These are phyloP conservation scores for Gasterosteus nipponicus DNA, from an alignment of 2,113 vertebrate species.

Conservation along the genomic window DNA sequence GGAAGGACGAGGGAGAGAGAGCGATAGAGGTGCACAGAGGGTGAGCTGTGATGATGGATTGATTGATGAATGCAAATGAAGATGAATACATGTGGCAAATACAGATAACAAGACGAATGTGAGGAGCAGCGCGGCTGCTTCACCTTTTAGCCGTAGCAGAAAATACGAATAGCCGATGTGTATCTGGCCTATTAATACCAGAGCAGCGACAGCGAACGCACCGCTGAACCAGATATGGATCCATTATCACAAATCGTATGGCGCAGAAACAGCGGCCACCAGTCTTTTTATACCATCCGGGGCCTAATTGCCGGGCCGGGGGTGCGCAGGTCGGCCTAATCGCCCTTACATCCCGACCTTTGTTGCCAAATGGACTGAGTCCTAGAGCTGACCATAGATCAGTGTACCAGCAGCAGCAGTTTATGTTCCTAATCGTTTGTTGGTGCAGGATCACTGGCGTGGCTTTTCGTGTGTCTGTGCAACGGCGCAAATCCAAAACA, in stretches of 20 bases:
- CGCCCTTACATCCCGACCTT: constrained; percentile 37
- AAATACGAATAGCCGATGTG: constrained; percentile 68
- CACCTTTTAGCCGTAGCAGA: constrained; percentile 41
- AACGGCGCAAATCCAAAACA: not conserved
- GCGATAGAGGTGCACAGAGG: constrained; percentile 11
- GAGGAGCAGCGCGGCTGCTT: constrained; percentile 55
- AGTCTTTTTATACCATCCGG: constrained; percentile 59
- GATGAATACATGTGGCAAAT: constrained; percentile 72
- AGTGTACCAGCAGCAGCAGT: constrained; percentile 31
- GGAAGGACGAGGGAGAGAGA: constrained; percentile 25
- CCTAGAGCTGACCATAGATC: constrained; percentile 52
- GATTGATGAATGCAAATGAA: constrained; percentile 80
- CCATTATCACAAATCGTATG: constrained; percentile 50
- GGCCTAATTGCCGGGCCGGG: constrained; percentile 38
- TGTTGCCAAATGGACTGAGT: constrained; percentile 48
- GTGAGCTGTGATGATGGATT: constrained; percentile 66
- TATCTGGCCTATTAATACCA: constrained; percentile 70
- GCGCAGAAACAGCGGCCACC: constrained; percentile 29
- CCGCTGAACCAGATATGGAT: constrained; percentile 59
- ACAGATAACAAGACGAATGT: constrained; percentile 71
- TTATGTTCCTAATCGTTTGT: constrained; percentile 36
- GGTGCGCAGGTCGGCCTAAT: constrained; percentile 53
- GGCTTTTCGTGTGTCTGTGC: not conserved
- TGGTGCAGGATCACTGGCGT: constrained; percentile 2
- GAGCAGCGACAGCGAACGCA: constrained; percentile 51